Base-by-base conservation (phyloP, 2,888 invertebrate species). In the Tetragonisca angustula region DNA sequence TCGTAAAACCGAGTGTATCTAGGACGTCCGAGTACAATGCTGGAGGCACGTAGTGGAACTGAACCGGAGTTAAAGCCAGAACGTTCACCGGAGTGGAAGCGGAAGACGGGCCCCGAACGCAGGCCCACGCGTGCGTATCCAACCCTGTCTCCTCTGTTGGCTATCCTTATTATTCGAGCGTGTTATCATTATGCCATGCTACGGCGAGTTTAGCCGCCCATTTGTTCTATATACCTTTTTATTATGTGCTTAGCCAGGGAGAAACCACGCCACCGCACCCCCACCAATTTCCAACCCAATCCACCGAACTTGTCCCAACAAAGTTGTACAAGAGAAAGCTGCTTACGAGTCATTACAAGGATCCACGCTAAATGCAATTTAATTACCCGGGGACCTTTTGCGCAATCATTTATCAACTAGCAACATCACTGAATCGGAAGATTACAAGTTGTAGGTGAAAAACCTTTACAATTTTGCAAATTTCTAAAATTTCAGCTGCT, bases 81-180 rank as follows among this genome's bases (percentile, higher is more conserved):
- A 90, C 89, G 85, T 82, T 86, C 85, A 85, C 82, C 86, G 82
- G 84, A 86, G 81, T 90, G 92, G 88, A 91, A 94, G 91, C 93
- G 94, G 92, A 93, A 93, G 91, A 91, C 93, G 91, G 91, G 91
- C 93, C 94, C 93, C 93, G 90, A 93, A 92, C 93, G 90, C 91
- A 90, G 89, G 91, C 87, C 92, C 93, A 94, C 93, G 94, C 94
- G 94, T 94, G 94, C 94, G 94, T 94, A 94, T 94, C 94, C 93
- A 94, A 94, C 93, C 94, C 94, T 94, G 94, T 93, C 92, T 94
- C 94, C 94, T 94, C 84, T 83, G 76, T 88, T 87, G 19, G 88
- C 88, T 88, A 92, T 93, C 92, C 93, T 94, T 93, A 93, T 94
- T 94, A 94, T 93, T 94, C 94, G 93, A 93, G 93, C 93, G 93